Evolutionary conservation across 2,797 vertebrate species (phyloP), one percentile per base, ranked within the genome.

Genomic region (Sebastes minor): DNA sequence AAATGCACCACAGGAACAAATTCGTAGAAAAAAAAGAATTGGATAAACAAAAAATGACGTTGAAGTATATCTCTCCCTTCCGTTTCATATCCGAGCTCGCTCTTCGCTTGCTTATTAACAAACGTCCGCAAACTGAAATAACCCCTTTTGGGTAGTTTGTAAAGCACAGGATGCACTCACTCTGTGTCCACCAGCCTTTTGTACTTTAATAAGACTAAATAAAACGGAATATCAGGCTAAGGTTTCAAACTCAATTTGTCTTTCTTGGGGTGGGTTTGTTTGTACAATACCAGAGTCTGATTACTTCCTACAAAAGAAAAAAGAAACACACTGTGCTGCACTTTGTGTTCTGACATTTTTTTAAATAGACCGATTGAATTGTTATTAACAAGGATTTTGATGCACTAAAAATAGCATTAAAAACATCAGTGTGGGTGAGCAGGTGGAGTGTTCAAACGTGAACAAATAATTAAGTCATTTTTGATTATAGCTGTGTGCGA

Each of bases 1-100:
- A 90, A 88, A 90, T 71, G 46, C 90, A 85, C 74, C 30, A 23
- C 85, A 88, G 83, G 80, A 89, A 84, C 85, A 88, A 89, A 92
- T 86, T 89, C 74, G 74, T 76, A 85, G 74, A 71, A 78, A 88
- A 89, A 84, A 89, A 84, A 88, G 73, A 88, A 90, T 87, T 87
- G 32, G 71, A 85, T 76, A 86, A 85, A 84, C 82, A 81, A 71
- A 86, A 88, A 87, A 42, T 84, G 77, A 89, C 61, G 18, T 78
- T 81, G 67, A 83, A 71, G 80, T 85, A 63, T 86, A 63, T 86
- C 28, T 84, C 63, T 85, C 18, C 66, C 66, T 74, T 82, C 69
- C 78, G 79, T 89, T 90, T 93, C 81, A 92, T 85, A 88, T 83
- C 84, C 33, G 60, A 52, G 76, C 73, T 25, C 16, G 49, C 74